phyloP scores from a whole-genome alignment of 2,888 invertebrate species.

The Heliconius sara region DNA sequence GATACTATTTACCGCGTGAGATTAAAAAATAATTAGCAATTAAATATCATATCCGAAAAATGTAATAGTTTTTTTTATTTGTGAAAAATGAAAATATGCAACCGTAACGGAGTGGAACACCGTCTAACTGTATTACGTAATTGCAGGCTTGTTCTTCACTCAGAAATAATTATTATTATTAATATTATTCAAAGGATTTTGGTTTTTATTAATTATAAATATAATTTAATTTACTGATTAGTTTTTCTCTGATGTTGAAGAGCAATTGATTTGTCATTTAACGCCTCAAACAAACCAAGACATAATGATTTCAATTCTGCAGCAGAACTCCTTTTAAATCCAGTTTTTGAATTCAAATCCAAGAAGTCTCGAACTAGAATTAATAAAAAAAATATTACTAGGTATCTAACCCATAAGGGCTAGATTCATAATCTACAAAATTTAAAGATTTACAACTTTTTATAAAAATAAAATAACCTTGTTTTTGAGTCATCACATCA shows the following conservation, averaged over 20 bases:
- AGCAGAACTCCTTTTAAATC: slow-evolving; percentile 81
- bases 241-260: slow-evolving; percentile 93
- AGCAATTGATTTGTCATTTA: slow-evolving; percentile 93
- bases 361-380: slow-evolving; percentile 89
- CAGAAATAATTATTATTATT: too few relatives aligned
- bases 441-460: neutral
- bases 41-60: neutral
- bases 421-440: neutral
- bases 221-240: slow-evolving; percentile 86
- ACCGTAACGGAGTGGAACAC: too few relatives aligned
- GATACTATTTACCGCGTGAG: neutral
- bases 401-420: too few relatives aligned
- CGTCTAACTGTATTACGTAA: too few relatives aligned
- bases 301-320: slow-evolving; percentile 91
- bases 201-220: neutral
- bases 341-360: slow-evolving; percentile 83
- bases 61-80: neutral
- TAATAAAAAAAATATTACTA: neutral
- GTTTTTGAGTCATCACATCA: slow-evolving; percentile 90
- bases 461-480: slow-evolving; percentile 87
- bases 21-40: neutral
- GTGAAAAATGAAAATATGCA: neutral
- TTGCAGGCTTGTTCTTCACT: too few relatives aligned
- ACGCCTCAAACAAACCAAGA: slow-evolving; percentile 90
- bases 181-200: neutral